Percentiles rank a stretch among this genome's conserved stretches.
phyloP scores from a whole-genome alignment of 92 coral and sea anemone genomes.

The Porites divaricata region DNA sequence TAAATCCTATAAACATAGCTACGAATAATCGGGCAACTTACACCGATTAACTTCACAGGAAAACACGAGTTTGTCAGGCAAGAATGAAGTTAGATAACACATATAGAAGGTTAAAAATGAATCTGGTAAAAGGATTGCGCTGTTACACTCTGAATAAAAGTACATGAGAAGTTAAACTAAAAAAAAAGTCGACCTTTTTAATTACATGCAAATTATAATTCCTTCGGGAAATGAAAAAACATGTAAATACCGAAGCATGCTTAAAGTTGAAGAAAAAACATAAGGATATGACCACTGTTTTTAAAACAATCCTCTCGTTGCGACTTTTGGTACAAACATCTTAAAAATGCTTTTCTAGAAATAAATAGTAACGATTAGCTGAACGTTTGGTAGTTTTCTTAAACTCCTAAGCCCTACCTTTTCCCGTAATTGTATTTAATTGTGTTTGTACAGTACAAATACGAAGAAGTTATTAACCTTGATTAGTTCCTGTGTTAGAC shows the following conservation, averaged over 20 bases:
- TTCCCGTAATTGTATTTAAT: background rate
- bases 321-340: too few species aligned
- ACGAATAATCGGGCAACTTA: background rate
- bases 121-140: background rate
- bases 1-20: background rate
- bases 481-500: background rate
- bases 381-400: too few species aligned
- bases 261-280: too few species aligned
- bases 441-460: background rate
- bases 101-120: background rate
- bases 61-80: background rate
- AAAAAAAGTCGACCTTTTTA: background rate
- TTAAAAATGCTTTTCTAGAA: too few species aligned
- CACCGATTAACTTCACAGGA: background rate
- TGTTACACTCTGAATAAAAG: background rate
- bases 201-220: slow-evolving; percentile 7
- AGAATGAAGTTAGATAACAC: background rate
- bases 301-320: too few species aligned
- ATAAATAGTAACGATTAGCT: too few species aligned
- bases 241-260: background rate
- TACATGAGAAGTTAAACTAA: background rate
- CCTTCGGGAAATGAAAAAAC: slow-evolving; percentile 16
- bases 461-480: background rate
- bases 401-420: background rate
- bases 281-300: background rate